Evolutionary conservation across 2,888 invertebrate species (phyloP), one percentile per base, ranked within the genome.

Genomic region (Heteropelma amictum): DNA sequence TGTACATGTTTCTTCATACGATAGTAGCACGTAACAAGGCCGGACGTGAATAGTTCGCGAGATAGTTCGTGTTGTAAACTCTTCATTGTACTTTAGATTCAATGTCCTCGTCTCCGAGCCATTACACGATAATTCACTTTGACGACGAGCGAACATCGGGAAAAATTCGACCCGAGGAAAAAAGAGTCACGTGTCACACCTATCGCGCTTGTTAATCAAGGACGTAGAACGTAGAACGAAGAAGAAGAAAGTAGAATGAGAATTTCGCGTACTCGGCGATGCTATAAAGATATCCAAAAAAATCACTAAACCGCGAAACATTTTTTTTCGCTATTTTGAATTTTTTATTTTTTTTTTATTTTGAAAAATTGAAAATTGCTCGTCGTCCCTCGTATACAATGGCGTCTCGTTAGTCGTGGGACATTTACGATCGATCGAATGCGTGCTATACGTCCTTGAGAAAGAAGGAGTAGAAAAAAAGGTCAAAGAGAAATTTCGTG

Each of bases 1-100:
- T n/a, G n/a, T 49, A 45, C 47, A 42, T 61, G 10, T 60, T 45
- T 42, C 40, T 51, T 42, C 19, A 14, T 33, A 38, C 33, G 12
- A n/a, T 49, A 23, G 68, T 21, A 23, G 63, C 68, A 69, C 68
- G 68, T 69, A 73, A 68, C 73, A 64, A 73, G 73, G 63, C 73
- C 73, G 68, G 73, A 68, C 73, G 73, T 73, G 51, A 56, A 69
- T 58, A 14, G 68, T 63, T 69, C 68, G 35, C 73, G 21, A 42
- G 56, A 56, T n/a, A n/a, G n/a, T n/a, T n/a, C n/a, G 47, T 42
- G 51, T 49, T 49, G 49, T 19, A 23, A 26, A 19, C 38, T 51
- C 30, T 35, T 53, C n/a, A 19, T 58, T 26, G 28, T 28, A 58
- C 40, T 6, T 38, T 54, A 8, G 33, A 2, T 14, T 14, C 3